Conservation (phyloP, 2,888 invertebrate species). For the Linyphia triangularis region DNA sequence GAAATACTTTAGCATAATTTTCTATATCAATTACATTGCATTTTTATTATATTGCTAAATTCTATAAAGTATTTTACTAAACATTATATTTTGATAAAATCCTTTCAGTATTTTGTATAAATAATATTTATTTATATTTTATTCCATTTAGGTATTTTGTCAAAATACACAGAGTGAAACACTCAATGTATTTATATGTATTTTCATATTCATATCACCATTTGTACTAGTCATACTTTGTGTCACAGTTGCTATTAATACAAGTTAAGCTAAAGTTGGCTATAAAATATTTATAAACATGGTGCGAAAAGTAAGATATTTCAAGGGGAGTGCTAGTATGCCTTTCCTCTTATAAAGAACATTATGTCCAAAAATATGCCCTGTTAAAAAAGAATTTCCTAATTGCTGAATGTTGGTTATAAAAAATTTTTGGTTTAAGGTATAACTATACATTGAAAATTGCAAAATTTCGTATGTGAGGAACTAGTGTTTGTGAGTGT, state of each 20-base stretch:
- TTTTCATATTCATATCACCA: not conserved
- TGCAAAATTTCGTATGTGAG: too few relatives aligned
- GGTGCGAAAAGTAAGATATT: too few relatives aligned
- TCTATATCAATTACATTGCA: not conserved
- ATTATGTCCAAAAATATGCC: too few relatives aligned
- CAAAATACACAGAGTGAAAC: not conserved
- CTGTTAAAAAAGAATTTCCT: not conserved
- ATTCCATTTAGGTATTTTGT: not conserved
- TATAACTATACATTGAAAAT: too few relatives aligned
- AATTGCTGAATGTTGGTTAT: not conserved
- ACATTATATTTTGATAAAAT: not conserved
- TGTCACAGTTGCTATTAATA: not conserved
- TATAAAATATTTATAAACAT: not conserved
- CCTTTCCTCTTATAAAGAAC: too few relatives aligned
- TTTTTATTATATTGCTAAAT: not conserved
- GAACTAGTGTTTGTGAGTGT: too few relatives aligned
- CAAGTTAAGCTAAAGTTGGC: not conserved
- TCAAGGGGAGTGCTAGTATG: too few relatives aligned
- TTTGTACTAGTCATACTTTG: not conserved
- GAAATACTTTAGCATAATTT: not conserved
- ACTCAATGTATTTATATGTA: not conserved
- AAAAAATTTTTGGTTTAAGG: too few relatives aligned
- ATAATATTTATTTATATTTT: not conserved
- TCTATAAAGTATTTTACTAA: not conserved
- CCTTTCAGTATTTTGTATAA: not conserved